Percentiles rank a stretch among this genome's conserved stretches.
Evolutionary conservation across 2,888 invertebrate species (phyloP).

Genomic region (Cordylochernes scorpioides): DNA sequence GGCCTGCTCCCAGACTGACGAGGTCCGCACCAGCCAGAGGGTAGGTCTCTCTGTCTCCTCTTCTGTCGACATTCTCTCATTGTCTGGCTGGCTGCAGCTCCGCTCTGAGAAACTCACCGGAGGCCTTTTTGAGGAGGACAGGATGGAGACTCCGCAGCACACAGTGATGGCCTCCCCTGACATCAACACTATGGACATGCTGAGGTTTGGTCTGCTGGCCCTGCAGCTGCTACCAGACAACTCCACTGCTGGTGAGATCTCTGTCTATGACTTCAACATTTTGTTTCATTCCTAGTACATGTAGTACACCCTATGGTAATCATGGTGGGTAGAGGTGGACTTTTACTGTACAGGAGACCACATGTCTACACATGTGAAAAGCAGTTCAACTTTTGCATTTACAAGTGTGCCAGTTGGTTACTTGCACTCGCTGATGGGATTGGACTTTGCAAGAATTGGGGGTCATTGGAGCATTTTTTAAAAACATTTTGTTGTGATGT

Average conservation of each 20-base stretch:
- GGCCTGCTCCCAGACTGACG: conserved; percentile 14
- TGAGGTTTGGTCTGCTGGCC: conserved; percentile 44
- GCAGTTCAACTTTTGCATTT: too few species aligned
- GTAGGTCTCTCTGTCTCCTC: conserved; percentile 4
- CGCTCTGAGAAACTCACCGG: conserved; percentile 30
- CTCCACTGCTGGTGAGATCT: conserved; percentile 37
- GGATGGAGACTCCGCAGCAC: conserved; percentile 9
- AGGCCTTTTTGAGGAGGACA: conserved; percentile 27
- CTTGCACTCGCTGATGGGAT: too few species aligned
- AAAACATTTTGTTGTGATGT: too few species aligned
- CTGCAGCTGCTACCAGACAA: conserved; percentile 43
- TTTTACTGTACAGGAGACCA: too few species aligned
- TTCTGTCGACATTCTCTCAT: too few species aligned
- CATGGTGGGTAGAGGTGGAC: too few species aligned
- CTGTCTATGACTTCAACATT: background rate
- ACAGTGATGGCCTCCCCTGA: conserved; percentile 36
- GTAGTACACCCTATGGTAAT: too few species aligned
- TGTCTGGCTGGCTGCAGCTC: conserved; percentile 20
- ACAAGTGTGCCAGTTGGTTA: too few species aligned
- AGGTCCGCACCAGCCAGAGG: conserved; percentile 12
- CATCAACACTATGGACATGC: conserved; percentile 43
- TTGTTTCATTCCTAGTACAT: too few species aligned
- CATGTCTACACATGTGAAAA: too few species aligned
- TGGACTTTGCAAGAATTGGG: too few species aligned
- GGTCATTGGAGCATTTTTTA: too few species aligned